Base-by-base conservation (phyloP, 2,888 invertebrate genomes). In the Athalia circularis region DNA sequence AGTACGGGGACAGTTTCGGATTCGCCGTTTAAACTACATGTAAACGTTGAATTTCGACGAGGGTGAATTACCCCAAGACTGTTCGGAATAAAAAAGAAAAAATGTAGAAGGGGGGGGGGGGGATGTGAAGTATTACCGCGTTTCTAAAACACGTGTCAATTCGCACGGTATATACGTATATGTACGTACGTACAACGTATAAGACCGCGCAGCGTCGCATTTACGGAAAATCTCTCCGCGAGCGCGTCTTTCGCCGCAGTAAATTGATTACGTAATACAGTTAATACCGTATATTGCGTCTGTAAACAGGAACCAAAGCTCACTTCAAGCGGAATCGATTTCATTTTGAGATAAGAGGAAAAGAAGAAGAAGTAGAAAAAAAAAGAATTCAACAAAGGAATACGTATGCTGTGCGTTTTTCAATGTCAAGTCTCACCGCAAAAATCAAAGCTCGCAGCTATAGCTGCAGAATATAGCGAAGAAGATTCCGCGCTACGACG, bases 31-130 rank as follows among this genome's bases (percentile, higher is more conserved):
- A 68, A 43, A 67, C 50, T 47, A 29, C 8, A 29, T 29, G 29
- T 29, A 29, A n/a, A 68, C 68, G 29, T 54, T 29, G 68, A 68
- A 54, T 68, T 68, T 68, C 68, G 43, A 54, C 29, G 54, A 68
- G 68, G 68, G 68, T 68, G 52, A 52, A 54, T 52, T 68, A 68
- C 68, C 54, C 68, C 9, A 48, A 68, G 68, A 68, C 50, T 68
- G 68, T 68, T 68, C 13, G n/a, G n/a, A 54, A 54, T 11, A 11
- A 54, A 54, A 54, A n/a, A 11, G 54, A 54, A 54, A 54, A 54
- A 54, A 68, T 29, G 0, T 2, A 29, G 54, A 68, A 68, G 29
- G 50, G 68, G 68, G 68, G 68, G 50, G 47, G 68, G 52, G 50
- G 43, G 48, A 11, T 47, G 45, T 59, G 15, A 29, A 6, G 48